These are phyloP conservation scores for Heliothis peltigera DNA, from an alignment of 2,888 invertebrate species.

Conservation along the genomic window DNA sequence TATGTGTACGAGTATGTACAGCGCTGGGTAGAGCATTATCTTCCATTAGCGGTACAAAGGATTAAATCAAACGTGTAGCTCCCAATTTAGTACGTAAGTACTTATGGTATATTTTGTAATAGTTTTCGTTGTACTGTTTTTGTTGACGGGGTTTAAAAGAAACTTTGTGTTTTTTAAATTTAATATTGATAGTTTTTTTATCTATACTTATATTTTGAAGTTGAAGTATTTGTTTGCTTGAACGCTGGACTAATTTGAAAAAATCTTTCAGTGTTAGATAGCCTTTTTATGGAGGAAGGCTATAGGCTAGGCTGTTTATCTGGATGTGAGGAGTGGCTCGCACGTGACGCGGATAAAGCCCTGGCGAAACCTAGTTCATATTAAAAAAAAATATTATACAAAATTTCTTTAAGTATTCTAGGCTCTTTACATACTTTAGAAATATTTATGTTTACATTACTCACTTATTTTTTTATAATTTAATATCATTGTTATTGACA, in stretches of 20 bases:
- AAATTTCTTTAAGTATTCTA: too few species aligned
- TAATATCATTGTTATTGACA: background rate
- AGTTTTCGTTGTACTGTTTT: slow-evolving; percentile 17
- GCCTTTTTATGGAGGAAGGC: too few species aligned
- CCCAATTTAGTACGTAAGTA: slow-evolving; percentile 34
- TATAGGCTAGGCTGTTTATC: too few species aligned
- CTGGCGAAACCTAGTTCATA: too few species aligned
- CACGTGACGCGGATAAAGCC: too few species aligned
- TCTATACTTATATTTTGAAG: too few species aligned
- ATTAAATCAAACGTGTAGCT: slow-evolving; percentile 75
- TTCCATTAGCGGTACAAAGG: slow-evolving; percentile 85
- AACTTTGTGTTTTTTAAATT: background rate
- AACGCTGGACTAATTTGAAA: too few species aligned
- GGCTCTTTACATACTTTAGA: too few species aligned
- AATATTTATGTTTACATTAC: background rate
- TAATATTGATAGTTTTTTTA: background rate
- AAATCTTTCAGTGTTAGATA: too few species aligned
- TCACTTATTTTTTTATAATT: background rate
- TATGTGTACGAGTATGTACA: slow-evolving; percentile 22
- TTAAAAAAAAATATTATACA: too few species aligned
- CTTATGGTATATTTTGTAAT: slow-evolving; percentile 48
- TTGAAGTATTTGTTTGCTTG: too few species aligned
- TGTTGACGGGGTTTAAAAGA: slow-evolving; percentile 18
- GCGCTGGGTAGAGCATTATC: slow-evolving; percentile 72
- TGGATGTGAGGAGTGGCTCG: too few species aligned